Percentiles rank a stretch among this genome's conserved stretches.
These are phyloP conservation scores for Ecliptopera silaceata DNA, from an alignment of 2,888 invertebrate species.

Conservation along the genomic window DNA sequence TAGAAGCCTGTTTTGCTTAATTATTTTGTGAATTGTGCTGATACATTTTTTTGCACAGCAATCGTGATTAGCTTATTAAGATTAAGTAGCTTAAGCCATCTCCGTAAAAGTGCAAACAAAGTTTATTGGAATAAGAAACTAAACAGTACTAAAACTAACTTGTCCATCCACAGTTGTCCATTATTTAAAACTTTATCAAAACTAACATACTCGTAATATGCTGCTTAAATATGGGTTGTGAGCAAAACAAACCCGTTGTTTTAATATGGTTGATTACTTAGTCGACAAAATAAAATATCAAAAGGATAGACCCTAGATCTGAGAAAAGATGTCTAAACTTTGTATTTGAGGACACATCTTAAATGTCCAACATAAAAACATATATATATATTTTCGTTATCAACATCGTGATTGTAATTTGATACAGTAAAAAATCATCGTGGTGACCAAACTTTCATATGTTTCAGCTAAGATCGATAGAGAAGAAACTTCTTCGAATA, in stretches of 20 bases:
- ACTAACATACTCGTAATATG: not conserved
- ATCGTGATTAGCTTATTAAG: constrained; percentile 21
- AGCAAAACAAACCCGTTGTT: not conserved
- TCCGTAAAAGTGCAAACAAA: not conserved
- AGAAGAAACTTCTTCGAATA: too few relatives aligned
- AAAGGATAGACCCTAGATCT: too few relatives aligned
- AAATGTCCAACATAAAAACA: too few relatives aligned
- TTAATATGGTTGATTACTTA: too few relatives aligned
- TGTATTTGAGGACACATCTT: too few relatives aligned
- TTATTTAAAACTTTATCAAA: not conserved
- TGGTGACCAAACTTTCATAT: too few relatives aligned
- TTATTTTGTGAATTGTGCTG: constrained; percentile 22
- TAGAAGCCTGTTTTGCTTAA: constrained; percentile 13
- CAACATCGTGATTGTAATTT: too few relatives aligned
- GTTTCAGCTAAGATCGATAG: too few relatives aligned
- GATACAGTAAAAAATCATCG: too few relatives aligned
- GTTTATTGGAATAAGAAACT: not conserved
- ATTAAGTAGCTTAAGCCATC: constrained; percentile 14
- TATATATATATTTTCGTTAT: too few relatives aligned
- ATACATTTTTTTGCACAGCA: constrained; percentile 11
- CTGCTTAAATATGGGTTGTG: not conserved
- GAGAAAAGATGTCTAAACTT: too few relatives aligned
- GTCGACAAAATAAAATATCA: too few relatives aligned
- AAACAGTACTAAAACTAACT: not conserved
- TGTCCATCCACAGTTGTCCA: not conserved